Base-by-base conservation (phyloP, 2,113 vertebrate species). In the Cynocephalus volans region DNA sequence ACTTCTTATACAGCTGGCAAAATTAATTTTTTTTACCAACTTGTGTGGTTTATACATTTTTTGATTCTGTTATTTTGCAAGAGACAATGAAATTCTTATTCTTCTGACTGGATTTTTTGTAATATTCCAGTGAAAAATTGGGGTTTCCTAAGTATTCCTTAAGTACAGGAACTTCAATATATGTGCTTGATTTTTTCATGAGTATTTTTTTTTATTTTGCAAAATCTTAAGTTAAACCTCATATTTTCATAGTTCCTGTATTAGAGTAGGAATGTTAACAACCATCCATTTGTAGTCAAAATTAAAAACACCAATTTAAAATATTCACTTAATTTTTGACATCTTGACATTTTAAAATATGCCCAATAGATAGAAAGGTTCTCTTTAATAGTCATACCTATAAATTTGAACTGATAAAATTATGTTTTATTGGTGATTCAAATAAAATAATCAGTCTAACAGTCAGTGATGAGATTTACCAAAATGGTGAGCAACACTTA, bases 1-100 rank as follows among this genome's bases (percentile, higher is more conserved):
- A 88, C n/a, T 88, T 93, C 36, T 93, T 69, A 72, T 58, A 73
- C n/a, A 85, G 28, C 73, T 96, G 89, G 23, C 14, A 90, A 69
- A 24, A 72, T 86, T 82, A 76, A 77, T 70, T 87, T 92, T 87
- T 92, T 89, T 69, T 52, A 88, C 13, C 41, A 73, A 86, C 88
- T 76, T 72, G 3, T 52, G 14, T 94, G 24, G 17, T 3, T 31
- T 90, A 88, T 90, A 84, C 13, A 80, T 52, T 84, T 84, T 80
- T 3, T 62, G 31, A 81, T 80, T 80, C 15, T 96, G 19, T 48
- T 58, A 76, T 82, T 93, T 91, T 83, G 6, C 89, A 85, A 82
- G 24, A 95, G 94, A 80, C 9, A 82, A 58, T 76, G 17, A 36
- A 58, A 62, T 41, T 14, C 62, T 93, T 87, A 76, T 69, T 4